phyloP scores from a whole-genome alignment of 2,888 invertebrate species.

The Machimus rusticus region DNA sequence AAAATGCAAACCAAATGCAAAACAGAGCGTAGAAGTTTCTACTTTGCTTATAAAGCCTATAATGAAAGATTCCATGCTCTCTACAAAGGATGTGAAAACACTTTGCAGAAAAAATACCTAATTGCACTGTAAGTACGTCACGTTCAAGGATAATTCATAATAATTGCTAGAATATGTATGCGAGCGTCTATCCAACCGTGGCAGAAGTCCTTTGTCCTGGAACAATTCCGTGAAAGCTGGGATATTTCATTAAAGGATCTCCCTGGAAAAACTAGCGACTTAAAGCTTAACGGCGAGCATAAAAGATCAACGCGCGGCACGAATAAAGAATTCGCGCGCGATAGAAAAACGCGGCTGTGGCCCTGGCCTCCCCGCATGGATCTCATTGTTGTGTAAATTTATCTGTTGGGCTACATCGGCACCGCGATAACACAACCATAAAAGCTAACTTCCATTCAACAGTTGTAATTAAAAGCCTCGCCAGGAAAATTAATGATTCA shows the following conservation, averaged over 20 bases:
- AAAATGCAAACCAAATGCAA: neutral
- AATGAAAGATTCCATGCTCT: neutral
- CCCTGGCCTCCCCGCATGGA: neutral
- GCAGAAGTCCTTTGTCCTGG: neutral
- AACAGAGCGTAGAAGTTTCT: neutral
- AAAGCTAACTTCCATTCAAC: constrained; percentile 34
- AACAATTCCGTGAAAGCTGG: neutral
- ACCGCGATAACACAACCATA: neutral
- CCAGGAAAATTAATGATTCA: constrained; percentile 40
- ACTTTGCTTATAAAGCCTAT: neutral
- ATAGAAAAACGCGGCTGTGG: neutral
- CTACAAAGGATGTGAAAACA: neutral
- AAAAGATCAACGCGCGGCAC: neutral
- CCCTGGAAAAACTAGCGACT: neutral
- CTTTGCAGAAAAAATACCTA: neutral
- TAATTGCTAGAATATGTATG: neutral
- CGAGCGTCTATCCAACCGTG: neutral
- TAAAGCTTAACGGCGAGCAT: neutral
- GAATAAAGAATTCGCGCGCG: neutral
- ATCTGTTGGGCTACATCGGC: neutral
- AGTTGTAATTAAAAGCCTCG: constrained; percentile 41
- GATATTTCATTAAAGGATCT: neutral
- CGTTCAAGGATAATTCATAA: neutral
- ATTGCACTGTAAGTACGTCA: neutral
- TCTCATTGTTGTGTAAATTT: constrained; percentile 4